A percentile compares a stretch with the other conserved stretches of the same genome.
Conservation (phyloP, 2,888 invertebrate species). For the Agriotes lineatus region DNA sequence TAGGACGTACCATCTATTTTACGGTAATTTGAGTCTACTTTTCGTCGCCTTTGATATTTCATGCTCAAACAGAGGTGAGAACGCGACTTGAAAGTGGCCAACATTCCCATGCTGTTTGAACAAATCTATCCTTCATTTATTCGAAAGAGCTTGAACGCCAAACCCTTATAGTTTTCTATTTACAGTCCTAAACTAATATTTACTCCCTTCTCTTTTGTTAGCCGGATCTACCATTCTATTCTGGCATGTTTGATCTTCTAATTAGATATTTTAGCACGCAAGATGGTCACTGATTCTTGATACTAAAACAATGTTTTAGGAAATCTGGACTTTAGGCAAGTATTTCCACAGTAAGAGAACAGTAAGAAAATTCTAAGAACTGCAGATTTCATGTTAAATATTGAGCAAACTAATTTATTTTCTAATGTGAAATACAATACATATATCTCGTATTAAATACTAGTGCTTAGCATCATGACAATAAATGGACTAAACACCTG, state of each 20-base stretch:
- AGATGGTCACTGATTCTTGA: too few species aligned
- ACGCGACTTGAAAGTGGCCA: not conserved
- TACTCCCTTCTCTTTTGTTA: conserved; percentile 35
- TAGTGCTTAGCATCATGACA: too few species aligned
- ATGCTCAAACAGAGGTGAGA: conserved; percentile 6
- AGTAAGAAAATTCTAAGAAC: too few species aligned
- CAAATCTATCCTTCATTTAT: not conserved
- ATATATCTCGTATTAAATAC: too few species aligned
- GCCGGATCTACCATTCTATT: conserved; percentile 7
- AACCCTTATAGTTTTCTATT: conserved; percentile 37
- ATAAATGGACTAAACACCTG: too few species aligned
- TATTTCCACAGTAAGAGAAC: too few species aligned
- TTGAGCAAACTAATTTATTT: too few species aligned
- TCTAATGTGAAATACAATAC: too few species aligned
- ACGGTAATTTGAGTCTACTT: conserved; percentile 4
- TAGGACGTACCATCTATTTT: not conserved
- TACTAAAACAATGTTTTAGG: too few species aligned
- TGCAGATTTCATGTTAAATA: too few species aligned
- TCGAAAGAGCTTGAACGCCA: conserved; percentile 23
- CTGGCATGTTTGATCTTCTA: conserved; percentile 5
- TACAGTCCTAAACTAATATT: conserved; percentile 41
- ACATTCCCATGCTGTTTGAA: conserved; percentile 26
- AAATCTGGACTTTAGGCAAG: too few species aligned
- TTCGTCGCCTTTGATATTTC: conserved; percentile 13
- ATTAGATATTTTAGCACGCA: conserved; percentile 16